phyloP scores from a whole-genome alignment of 35 echinoderm and acorn worm genomes.

The Stichopus chloronotus region DNA sequence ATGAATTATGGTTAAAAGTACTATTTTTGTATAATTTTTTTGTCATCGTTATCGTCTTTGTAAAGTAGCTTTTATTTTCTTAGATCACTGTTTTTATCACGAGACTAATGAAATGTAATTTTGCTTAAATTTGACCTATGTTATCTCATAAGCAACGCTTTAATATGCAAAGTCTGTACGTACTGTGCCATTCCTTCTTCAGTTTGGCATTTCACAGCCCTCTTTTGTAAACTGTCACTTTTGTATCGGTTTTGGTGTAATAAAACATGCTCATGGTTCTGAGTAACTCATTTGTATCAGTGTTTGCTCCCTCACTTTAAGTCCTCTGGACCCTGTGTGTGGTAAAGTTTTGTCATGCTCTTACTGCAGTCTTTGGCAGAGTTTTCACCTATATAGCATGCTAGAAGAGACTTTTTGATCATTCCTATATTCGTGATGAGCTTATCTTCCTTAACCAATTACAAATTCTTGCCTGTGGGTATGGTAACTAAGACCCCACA shows the following conservation, averaged over 20 bases:
- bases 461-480: no score
- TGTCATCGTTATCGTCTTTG: not conserved
- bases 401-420: no score
- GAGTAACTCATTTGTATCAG: no score
- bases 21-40: not conserved
- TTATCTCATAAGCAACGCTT: not conserved
- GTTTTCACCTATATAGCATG: no score
- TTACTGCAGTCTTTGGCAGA: no score
- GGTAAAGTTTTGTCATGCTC: no score
- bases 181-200: not conserved
- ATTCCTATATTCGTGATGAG: no score
- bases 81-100: not conserved
- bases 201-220: not conserved
- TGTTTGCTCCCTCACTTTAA: no score
- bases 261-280: not conserved
- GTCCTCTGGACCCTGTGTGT: no score
- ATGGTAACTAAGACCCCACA: no score
- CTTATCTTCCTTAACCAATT: no score
- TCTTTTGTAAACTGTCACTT: not conserved
- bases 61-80: not conserved
- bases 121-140: not conserved
- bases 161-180: not conserved
- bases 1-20: conserved; percentile 1
- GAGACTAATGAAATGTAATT: not conserved
- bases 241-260: not conserved